Conservation (phyloP, 2,797 vertebrate species). For the Cottoperca gobio region DNA sequence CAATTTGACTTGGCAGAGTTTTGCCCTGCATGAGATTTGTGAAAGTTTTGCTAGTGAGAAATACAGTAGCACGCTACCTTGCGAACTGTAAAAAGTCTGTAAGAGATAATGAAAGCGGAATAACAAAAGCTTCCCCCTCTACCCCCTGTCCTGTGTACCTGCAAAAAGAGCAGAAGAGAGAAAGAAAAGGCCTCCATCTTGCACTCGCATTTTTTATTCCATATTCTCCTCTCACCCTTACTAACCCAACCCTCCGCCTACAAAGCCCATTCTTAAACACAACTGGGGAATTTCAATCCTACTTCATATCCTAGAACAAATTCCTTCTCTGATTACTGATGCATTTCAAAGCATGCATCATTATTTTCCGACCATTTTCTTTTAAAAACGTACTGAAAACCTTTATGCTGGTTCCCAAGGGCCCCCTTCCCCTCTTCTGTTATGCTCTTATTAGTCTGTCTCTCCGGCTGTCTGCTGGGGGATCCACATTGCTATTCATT, state of each 20-base stretch:
- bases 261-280: constrained; percentile 64
- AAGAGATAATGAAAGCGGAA: constrained; percentile 55
- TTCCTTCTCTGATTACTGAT: constrained; percentile 92
- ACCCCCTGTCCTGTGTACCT: constrained; percentile 47
- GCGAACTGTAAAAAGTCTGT: constrained; percentile 9
- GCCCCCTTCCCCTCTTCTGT: constrained; percentile 89
- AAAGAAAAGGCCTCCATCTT: constrained; percentile 47
- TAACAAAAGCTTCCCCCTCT: constrained; percentile 45
- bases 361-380: constrained; percentile 94
- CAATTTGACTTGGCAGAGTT: background rate
- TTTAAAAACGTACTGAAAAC: constrained; percentile 92
- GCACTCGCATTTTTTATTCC: constrained; percentile 60
- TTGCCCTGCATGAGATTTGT: background rate
- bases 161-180: constrained; percentile 34
- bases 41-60: constrained; percentile 25
- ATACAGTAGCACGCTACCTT: background rate
- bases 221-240: constrained; percentile 56
- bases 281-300: constrained; percentile 79
- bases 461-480: constrained; percentile 90
- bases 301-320: constrained; percentile 82
- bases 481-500: constrained; percentile 94
- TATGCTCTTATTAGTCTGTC: constrained; percentile 95
- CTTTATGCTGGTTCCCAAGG: constrained; percentile 92
- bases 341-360: constrained; percentile 91
- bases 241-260: constrained; percentile 61